Evolutionary conservation across 2,113 vertebrate species (phyloP), one percentile per base, ranked within the genome.

Genomic region (Oncorhynchus keta): DNA sequence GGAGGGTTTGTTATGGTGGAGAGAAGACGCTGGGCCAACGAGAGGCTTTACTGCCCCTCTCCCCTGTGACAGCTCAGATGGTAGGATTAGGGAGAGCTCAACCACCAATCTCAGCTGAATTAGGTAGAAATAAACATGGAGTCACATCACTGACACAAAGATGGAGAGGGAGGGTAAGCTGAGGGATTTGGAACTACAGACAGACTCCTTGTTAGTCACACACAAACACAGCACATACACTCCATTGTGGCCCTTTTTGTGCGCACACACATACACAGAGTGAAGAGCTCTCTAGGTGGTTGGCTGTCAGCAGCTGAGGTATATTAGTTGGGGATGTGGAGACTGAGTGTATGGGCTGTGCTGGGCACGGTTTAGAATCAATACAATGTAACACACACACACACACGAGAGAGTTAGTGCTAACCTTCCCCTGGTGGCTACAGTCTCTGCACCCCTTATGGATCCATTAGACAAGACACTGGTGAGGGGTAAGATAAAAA

Each of bases 11-110:
- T 62, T n/a, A 22, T 7, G n/a, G 59, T 16, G 26, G 66, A 24
- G 18, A 69, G 26, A 61, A 71, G 35, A 45, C 24, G 64, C 32
- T 24, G 28, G 65, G 76, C 80, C 82, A 81, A 68, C 76, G 68
- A 75, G 73, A 68, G 67, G 75, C 76, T 84, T 86, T 82, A 82
- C 66, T 74, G 84, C 77, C 71, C 79, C 26, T 18, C 30, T 26
- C 72, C 49, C 67, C 39, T 39, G 49, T 48, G 68, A 76, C 72
- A 77, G 70, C 81, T 67, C 73, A 65, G 49, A 78, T 68, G 55
- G 62, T 51, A 12, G 72, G 71, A 68, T 79, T 79, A 66, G 2
- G 28, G 12, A 69, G 72, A 68, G 20, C 68, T 49, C 20, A 70
- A 48, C 35, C 35, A 22, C 45, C 68, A 30, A 79, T 57, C 49